phyloP scores from a whole-genome alignment of 2,888 invertebrate genomes.

The Mesoligia furuncula region DNA sequence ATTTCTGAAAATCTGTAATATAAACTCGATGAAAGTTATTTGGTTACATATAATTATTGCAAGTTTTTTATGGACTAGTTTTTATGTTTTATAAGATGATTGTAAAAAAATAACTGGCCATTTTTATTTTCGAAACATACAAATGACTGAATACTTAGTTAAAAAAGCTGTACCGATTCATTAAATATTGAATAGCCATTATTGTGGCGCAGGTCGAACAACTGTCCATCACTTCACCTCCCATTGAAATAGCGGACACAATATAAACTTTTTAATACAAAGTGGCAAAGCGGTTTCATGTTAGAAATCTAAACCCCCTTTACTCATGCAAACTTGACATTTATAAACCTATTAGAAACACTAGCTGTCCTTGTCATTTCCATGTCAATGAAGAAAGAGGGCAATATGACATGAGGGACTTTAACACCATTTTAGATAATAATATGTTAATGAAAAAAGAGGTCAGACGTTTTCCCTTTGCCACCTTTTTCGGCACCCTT shows the following conservation, averaged over 20 bases:
- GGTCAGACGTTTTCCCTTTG: slow-evolving; percentile 7
- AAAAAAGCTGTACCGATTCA: neutral
- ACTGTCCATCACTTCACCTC: neutral
- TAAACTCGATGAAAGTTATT: neutral
- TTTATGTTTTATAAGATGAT: neutral
- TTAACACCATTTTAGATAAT: slow-evolving; percentile 24
- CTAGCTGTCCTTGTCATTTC: slow-evolving; percentile 39
- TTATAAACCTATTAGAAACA: slow-evolving; percentile 34
- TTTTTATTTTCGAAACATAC: neutral
- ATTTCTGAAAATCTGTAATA: neutral
- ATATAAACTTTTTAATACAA: slow-evolving; percentile 15
- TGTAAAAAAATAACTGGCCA: neutral
- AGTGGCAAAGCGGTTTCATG: neutral
- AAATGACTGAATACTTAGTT: neutral
- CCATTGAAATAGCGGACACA: slow-evolving; percentile 3
- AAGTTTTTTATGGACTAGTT: neutral
- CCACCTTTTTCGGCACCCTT: slow-evolving; percentile 4
- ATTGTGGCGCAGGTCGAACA: neutral
- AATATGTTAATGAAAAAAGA: slow-evolving; percentile 33
- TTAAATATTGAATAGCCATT: neutral
- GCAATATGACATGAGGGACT: slow-evolving; percentile 4
- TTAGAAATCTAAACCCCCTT: neutral
- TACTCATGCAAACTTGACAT: slow-evolving; percentile 33
- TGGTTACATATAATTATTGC: neutral
- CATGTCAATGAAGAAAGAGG: slow-evolving; percentile 31